Percentiles rank a stretch among this genome's conserved stretches.
Evolutionary conservation across 2,888 invertebrate species (phyloP).

Genomic region (Zootermopsis nevadensis): DNA sequence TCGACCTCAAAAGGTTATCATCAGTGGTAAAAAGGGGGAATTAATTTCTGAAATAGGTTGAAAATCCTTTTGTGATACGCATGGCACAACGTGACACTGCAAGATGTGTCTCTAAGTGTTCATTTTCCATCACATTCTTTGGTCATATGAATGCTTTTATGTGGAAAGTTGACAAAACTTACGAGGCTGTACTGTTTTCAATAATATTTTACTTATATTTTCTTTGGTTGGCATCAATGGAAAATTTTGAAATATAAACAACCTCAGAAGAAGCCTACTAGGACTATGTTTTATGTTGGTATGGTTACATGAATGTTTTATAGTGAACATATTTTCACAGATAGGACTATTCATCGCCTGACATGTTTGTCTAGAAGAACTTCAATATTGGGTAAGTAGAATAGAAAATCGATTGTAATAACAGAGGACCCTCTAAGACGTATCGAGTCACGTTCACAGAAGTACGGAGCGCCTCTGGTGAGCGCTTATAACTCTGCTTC

Average conservation of each 20-base stretch:
- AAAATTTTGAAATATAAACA: background rate
- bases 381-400: background rate
- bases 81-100: too few relatives aligned
- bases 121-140: background rate
- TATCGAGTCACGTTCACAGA: too few relatives aligned
- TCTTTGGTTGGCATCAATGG: background rate
- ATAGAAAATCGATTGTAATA: background rate
- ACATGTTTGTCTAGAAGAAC: background rate
- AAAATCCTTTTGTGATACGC: too few relatives aligned
- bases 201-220: background rate
- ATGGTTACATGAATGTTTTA: background rate
- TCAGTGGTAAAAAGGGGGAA: too few relatives aligned
- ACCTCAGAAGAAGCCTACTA: too few relatives aligned
- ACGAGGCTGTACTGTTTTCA: background rate
- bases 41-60: too few relatives aligned
- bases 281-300: too few relatives aligned
- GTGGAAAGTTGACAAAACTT: background rate
- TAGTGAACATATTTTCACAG: background rate
- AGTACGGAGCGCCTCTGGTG: too few relatives aligned
- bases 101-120: background rate
- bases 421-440: background rate
- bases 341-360: background rate
- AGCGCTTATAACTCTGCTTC: too few relatives aligned
- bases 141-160: background rate
- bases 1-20: too few relatives aligned